Conservation (phyloP, 2,888 invertebrate species). For the Trissonchulus sp. region DNA sequence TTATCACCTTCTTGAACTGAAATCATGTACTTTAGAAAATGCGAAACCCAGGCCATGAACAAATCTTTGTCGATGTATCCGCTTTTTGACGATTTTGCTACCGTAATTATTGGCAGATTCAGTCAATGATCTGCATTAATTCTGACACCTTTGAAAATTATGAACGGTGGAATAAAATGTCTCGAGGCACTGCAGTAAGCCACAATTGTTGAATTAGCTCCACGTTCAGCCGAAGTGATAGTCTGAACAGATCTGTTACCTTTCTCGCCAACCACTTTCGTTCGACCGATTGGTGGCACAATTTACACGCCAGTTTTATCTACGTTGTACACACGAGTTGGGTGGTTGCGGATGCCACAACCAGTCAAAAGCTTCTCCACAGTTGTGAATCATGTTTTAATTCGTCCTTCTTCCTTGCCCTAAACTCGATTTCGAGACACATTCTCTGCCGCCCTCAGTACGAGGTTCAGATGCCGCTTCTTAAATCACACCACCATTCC, state of each 20-base stretch:
- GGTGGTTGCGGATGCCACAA: background rate
- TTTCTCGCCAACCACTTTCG: constrained; percentile 21
- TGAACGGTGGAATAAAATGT: constrained; percentile 10
- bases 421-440: constrained; percentile 6
- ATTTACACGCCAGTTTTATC: constrained; percentile 14
- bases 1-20: background rate
- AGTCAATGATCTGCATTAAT: no score
- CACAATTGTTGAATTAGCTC: constrained; percentile 15
- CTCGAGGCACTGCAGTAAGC: constrained; percentile 6
- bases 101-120: background rate
- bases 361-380: background rate
- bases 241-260: constrained; percentile 8
- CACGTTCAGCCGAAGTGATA: constrained; percentile 9
- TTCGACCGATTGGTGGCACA: no score
- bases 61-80: constrained; percentile 7
- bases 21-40: background rate
- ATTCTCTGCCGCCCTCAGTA: background rate
- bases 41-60: background rate
- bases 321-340: constrained; percentile 1
- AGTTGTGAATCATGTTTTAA: background rate
- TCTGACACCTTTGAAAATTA: background rate
- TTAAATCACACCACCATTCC: constrained; percentile 16
- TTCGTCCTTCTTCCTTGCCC: constrained; percentile 10
- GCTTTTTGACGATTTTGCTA: background rate
- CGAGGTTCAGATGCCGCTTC: constrained; percentile 17